Conservation (phyloP, 2,113 vertebrate genomes). For the Cebidichthys violaceus region DNA sequence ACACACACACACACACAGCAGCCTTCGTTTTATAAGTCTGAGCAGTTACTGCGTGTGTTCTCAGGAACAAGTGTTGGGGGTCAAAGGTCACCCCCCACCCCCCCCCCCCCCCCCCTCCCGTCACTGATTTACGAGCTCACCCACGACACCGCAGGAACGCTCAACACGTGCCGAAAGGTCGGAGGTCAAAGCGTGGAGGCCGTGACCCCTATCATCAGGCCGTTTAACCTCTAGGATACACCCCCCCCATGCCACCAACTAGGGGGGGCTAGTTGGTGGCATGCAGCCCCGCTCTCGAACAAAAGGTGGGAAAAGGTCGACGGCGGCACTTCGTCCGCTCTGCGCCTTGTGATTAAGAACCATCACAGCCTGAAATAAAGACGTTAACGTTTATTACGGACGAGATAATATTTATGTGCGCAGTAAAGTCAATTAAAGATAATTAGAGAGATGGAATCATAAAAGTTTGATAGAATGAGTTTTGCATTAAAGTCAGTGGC, state of each 20-base stretch:
- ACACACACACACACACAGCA: neutral
- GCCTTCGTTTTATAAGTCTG: slow-evolving; percentile 3
- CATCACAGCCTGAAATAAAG: slow-evolving; percentile 27
- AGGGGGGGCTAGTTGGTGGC: neutral
- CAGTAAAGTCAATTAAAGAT: slow-evolving; percentile 57
- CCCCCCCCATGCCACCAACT: slow-evolving; percentile 88
- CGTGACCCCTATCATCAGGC: slow-evolving; percentile 90
- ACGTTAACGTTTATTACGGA: slow-evolving; percentile 54
- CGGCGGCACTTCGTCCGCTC: neutral
- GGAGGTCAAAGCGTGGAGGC: neutral
- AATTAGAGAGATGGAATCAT: slow-evolving; percentile 67
- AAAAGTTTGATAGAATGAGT: slow-evolving; percentile 40
- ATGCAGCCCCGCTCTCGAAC: neutral
- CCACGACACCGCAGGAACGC: slow-evolving; percentile 86
- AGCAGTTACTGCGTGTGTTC: slow-evolving; percentile 17
- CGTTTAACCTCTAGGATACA: slow-evolving; percentile 95
- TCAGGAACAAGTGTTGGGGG: slow-evolving; percentile 77
- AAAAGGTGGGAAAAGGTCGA: slow-evolving; percentile 49
- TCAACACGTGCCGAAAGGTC: slow-evolving; percentile 90
- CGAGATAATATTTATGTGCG: slow-evolving; percentile 65
- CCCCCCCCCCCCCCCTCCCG: neutral
- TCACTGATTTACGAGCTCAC: slow-evolving; percentile 87
- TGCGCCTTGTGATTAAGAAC: slow-evolving; percentile 34
- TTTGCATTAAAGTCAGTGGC: slow-evolving; percentile 23
- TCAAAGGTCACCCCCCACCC: slow-evolving; percentile 53